Evolutionary conservation across 2,797 vertebrate genomes (phyloP).

Genomic region (Urophycis tenuis): DNA sequence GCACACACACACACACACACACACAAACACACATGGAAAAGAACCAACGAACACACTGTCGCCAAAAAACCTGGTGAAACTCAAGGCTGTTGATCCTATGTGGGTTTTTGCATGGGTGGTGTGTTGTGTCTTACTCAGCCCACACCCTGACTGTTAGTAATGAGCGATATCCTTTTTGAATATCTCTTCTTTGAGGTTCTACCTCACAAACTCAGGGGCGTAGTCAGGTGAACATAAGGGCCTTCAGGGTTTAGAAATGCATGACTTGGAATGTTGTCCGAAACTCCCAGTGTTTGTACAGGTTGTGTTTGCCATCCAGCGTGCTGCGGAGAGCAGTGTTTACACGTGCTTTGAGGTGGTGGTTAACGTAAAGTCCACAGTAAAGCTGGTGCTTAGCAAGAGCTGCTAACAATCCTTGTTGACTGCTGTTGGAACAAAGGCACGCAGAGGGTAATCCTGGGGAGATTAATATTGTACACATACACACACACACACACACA

Average conservation of each 20-base stretch:
- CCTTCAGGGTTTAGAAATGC: neutral
- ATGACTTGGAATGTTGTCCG: neutral
- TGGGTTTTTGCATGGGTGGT: neutral
- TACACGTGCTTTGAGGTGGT: neutral
- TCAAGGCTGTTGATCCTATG: neutral
- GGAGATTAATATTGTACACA: slow-evolving; percentile 25
- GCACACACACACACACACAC: too few relatives aligned
- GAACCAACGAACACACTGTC: neutral
- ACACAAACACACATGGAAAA: neutral
- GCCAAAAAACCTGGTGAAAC: neutral
- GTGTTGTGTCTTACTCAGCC: neutral
- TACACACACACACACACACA: too few relatives aligned
- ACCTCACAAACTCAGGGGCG: neutral
- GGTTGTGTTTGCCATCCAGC: neutral
- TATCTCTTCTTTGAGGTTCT: neutral
- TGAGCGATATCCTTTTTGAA: neutral
- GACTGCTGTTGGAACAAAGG: slow-evolving; percentile 45
- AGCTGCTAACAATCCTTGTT: slow-evolving; percentile 37
- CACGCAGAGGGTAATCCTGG: slow-evolving; percentile 42
- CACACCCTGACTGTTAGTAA: neutral
- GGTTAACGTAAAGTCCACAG: slow-evolving; percentile 4
- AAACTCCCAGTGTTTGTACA: neutral
- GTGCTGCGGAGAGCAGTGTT: neutral
- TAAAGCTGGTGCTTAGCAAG: slow-evolving; percentile 35
- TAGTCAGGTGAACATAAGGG: neutral